These are phyloP conservation scores for Gallinago media DNA, from an alignment of 2,113 vertebrate genomes.

Conservation along the genomic window DNA sequence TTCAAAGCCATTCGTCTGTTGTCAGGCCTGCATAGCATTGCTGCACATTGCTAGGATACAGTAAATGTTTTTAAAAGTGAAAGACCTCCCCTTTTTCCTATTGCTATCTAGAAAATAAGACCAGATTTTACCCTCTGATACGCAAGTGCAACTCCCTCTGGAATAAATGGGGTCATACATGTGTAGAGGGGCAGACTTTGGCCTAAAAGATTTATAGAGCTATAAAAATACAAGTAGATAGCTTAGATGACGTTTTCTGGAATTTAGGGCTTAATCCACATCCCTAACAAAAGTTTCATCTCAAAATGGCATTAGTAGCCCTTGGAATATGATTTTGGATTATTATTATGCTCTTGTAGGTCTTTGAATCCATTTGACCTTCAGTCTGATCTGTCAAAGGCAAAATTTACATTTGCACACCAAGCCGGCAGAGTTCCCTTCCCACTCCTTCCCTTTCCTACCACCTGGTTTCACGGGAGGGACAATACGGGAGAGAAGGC, in stretches of 20 bases:
- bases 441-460: neutral
- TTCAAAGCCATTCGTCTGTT: conserved; percentile 9
- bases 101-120: conserved; percentile 48
- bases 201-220: conserved; percentile 34
- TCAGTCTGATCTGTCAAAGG: neutral
- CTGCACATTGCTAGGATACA: conserved; percentile 61
- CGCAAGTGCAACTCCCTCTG: neutral
- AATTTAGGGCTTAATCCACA: neutral
- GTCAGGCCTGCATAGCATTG: conserved; percentile 11
- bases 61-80: conserved; percentile 63
- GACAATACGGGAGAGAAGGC: neutral
- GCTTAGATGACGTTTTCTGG: neutral
- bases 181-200: neutral
- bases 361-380: neutral
- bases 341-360: neutral
- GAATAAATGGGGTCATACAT: neutral
- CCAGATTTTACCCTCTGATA: conserved; percentile 51
- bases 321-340: neutral
- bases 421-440: neutral
- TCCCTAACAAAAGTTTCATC: neutral
- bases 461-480: neutral
- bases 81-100: conserved; percentile 59
- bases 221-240: conserved; percentile 32
- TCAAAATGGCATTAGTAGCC: neutral
- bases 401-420: neutral